A percentile compares a stretch with the other conserved stretches of the same genome.
Evolutionary conservation across 2,888 invertebrate genomes (phyloP).

Genomic region (Eupithecia insigniata): DNA sequence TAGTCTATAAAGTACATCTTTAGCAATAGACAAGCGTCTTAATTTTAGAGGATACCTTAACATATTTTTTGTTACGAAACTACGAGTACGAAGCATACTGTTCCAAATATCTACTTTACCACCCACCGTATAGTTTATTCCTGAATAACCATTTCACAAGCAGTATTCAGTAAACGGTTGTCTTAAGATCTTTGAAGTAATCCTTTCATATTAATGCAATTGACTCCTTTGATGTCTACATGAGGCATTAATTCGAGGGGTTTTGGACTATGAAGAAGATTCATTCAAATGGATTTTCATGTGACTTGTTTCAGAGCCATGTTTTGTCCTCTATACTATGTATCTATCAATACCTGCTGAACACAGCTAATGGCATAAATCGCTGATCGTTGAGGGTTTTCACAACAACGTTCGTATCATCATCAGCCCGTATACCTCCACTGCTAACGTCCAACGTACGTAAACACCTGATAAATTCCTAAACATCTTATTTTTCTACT

Average conservation of each 20-base stretch:
- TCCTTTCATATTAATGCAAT: conserved; percentile 44
- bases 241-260: conserved; percentile 38
- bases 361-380: background rate
- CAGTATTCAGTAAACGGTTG: conserved; percentile 23
- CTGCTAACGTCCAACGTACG: too few species aligned
- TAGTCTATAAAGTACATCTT: too few species aligned
- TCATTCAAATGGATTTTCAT: conserved; percentile 24
- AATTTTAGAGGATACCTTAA: background rate
- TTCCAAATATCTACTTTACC: background rate
- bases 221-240: conserved; percentile 43
- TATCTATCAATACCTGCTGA: too few species aligned
- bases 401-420: too few species aligned
- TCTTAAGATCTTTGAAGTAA: conserved; percentile 42
- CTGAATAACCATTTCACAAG: background rate
- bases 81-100: background rate
- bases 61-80: background rate
- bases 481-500: too few species aligned
- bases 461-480: too few species aligned
- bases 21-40: background rate
- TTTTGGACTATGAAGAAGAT: conserved; percentile 31
- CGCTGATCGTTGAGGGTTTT: background rate
- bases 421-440: too few species aligned
- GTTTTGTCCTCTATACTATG: background rate
- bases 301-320: background rate
- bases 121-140: background rate